Percentiles rank a stretch among this genome's conserved stretches.
Evolutionary conservation across 2,113 vertebrate species (phyloP).

Genomic region (Onychostruthus taczanowskii): DNA sequence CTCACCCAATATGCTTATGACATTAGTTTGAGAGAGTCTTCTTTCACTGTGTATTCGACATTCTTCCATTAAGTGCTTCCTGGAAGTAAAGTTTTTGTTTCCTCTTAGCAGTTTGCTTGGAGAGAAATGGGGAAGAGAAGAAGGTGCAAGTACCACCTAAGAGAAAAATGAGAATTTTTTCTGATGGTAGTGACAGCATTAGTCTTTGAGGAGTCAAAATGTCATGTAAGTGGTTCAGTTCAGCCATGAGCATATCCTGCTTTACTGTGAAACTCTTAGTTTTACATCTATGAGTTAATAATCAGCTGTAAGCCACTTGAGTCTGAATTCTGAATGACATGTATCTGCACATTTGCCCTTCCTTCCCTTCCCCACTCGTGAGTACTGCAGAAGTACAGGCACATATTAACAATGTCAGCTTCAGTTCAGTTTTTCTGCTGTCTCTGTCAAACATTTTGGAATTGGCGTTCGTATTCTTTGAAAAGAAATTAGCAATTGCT

Average conservation of each 20-base stretch:
- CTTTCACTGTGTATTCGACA: accelerated
- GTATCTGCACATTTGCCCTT: not conserved
- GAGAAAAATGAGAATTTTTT: not conserved
- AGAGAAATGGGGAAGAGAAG: not conserved
- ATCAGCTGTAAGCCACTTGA: not conserved
- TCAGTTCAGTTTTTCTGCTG: not conserved
- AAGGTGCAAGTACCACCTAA: not conserved
- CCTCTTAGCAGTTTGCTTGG: not conserved
- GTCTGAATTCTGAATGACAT: not conserved
- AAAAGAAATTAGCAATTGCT: not conserved
- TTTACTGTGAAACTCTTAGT: not conserved
- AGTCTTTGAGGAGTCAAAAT: not conserved
- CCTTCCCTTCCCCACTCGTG: not conserved
- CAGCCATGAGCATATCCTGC: not conserved
- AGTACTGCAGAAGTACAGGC: not conserved
- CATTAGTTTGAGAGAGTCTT: not conserved
- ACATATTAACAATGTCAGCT: not conserved
- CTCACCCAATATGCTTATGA: not conserved
- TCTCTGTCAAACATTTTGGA: not conserved
- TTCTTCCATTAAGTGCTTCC: not conserved
- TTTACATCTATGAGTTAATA: not conserved
- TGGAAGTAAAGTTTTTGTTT: not conserved
- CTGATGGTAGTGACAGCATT: not conserved
- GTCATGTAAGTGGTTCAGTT: not conserved
- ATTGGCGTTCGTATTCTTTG: not conserved